Conservation (phyloP, 2,888 invertebrate genomes). For the Stictocephala bisonia region DNA sequence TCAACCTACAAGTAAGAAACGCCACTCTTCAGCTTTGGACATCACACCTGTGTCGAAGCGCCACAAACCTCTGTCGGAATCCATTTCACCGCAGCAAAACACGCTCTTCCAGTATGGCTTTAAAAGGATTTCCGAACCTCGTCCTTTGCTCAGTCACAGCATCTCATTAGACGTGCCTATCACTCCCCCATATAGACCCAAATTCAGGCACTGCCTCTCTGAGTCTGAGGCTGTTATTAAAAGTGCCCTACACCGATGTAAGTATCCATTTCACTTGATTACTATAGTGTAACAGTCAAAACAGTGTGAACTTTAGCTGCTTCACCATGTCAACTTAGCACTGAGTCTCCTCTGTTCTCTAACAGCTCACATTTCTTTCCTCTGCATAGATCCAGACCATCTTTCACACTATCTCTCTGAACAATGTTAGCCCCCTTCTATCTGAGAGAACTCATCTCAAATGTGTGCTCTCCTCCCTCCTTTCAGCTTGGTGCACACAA, state of each 20-base stretch:
- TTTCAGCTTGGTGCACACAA: too few species aligned
- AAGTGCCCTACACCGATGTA: constrained; percentile 77
- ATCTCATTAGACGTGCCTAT: constrained; percentile 8
- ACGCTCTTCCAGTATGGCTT: constrained; percentile 59
- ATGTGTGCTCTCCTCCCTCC: too few species aligned
- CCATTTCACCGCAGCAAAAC: constrained; percentile 39
- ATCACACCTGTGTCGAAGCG: constrained; percentile 23
- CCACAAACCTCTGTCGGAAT: background rate
- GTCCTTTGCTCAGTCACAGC: constrained; percentile 48
- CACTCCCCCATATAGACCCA: constrained; percentile 25
- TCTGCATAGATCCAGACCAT: too few species aligned
- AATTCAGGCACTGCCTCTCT: constrained; percentile 74
- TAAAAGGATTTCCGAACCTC: constrained; percentile 25
- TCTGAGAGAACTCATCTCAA: too few species aligned
- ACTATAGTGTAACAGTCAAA: too few species aligned
- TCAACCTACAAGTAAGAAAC: too few species aligned
- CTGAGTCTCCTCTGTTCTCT: too few species aligned
- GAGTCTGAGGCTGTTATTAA: constrained; percentile 81
- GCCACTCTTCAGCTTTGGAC: background rate
- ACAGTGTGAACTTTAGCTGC: too few species aligned
- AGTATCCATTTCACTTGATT: constrained; percentile 64
- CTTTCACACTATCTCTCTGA: too few species aligned
- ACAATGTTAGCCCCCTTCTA: too few species aligned
- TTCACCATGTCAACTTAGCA: too few species aligned
- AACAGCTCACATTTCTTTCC: too few species aligned